These are phyloP conservation scores for Charaxes varanes DNA, from an alignment of 1,140 invertebrate species.

Conservation along the genomic window DNA sequence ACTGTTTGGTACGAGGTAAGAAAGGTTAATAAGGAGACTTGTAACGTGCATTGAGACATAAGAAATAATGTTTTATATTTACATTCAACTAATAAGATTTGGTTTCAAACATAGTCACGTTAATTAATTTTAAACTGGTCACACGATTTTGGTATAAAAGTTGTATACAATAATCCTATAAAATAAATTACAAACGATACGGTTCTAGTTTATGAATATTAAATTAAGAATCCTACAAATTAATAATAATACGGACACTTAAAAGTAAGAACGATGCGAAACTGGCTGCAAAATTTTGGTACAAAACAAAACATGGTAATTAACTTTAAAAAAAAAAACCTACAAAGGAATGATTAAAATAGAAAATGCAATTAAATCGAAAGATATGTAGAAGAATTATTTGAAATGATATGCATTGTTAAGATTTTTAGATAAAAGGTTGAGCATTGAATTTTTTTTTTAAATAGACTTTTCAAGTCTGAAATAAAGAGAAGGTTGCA, in stretches of 20 bases:
- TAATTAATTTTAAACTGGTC: conserved; percentile 41
- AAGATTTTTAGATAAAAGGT: conserved; percentile 5
- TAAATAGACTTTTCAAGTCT: conserved; percentile 4
- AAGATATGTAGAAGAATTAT: conserved; percentile 16
- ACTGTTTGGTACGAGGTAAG: no score
- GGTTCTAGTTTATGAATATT: no score
- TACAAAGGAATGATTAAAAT: conserved; percentile 28
- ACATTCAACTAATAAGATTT: conserved; percentile 35
- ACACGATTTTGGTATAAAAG: conserved; percentile 57
- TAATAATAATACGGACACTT: conserved; percentile 10
- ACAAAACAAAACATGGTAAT: conserved; percentile 28
- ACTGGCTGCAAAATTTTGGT: conserved; percentile 42
- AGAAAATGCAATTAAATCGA: conserved; percentile 16
- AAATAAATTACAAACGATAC: no score
- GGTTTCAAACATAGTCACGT: conserved; percentile 24
- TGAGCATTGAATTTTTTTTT: conserved; percentile 13
- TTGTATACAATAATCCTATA: conserved; percentile 3
- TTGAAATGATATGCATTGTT: conserved; percentile 20
- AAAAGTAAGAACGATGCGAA: conserved; percentile 10
- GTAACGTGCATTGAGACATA: no score
- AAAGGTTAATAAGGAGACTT: no score
- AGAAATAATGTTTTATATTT: conserved; percentile 21
- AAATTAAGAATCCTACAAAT: conserved; percentile 9
- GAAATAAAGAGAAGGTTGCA: no score
- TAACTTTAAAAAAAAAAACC: conserved; percentile 11